These are phyloP conservation scores for Cyprinodon brontotheroides DNA, from an alignment of 2,113 vertebrate genomes.

Conservation along the genomic window DNA sequence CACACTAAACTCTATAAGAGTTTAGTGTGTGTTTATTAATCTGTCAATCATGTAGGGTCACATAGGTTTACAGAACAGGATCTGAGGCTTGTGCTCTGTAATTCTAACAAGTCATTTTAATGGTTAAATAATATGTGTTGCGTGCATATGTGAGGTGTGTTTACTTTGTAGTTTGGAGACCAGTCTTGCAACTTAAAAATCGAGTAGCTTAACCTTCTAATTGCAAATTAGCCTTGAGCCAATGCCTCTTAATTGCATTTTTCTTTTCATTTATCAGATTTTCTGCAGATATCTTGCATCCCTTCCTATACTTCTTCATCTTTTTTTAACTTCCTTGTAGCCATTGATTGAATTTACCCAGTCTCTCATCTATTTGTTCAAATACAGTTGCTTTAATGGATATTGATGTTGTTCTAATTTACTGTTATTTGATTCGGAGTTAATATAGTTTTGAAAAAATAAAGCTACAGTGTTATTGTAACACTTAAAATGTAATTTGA, in stretches of 20 bases:
- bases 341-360: not conserved
- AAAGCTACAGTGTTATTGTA: not conserved
- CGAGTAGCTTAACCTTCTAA: constrained; percentile 50
- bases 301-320: constrained; percentile 5
- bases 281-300: not conserved
- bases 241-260: constrained; percentile 31
- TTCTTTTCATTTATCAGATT: constrained; percentile 16
- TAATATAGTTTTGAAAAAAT: constrained; percentile 4
- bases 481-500: no score
- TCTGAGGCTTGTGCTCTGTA: no score
- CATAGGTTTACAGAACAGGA: no score
- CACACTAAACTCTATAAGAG: not conserved
- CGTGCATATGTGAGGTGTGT: no score
- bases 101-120: no score
- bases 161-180: constrained; percentile 13
- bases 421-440: constrained; percentile 8
- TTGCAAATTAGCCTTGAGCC: constrained; percentile 45
- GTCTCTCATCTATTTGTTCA: not conserved
- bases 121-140: no score
- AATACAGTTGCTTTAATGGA: not conserved
- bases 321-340: not conserved
- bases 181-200: constrained; percentile 41
- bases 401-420: not conserved
- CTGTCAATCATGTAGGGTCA: no score
- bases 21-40: no score